Evolutionary conservation across 2,113 vertebrate species (phyloP), one percentile per base, ranked within the genome.

Genomic region (Chitala chitala): DNA sequence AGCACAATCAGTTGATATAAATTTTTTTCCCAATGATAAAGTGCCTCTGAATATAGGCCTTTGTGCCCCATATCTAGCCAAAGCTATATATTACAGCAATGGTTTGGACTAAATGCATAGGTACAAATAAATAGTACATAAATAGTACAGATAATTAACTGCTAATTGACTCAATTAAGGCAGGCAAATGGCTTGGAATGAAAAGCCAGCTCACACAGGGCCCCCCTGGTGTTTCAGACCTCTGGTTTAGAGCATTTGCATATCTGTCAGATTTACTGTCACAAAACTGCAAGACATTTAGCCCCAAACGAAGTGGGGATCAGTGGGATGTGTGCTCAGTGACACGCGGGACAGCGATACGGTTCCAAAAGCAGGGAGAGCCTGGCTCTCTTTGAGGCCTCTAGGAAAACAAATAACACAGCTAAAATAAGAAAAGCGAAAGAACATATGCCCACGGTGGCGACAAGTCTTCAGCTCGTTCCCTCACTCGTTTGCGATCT

Each of bases 101-200:
- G 13, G 46, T 68, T 68, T 24, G 13, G 20, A 68, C 40, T 15
- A 68, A 68, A 68, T 22, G 17, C 64, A 68, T 68, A 48, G 42
- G 64, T 68, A 68, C 22, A 68, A 26, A 68, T 17, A 68, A 68
- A 68, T 20, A 7, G 64, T 46, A 48, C 22, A 46, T 38, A 46
- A 68, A 13, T 42, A 68, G 13, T 48, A 48, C 64, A 68, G n/a
- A 29, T 48, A 68, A 68, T 68, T 68, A 46, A 46, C 13, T 4
- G 42, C 38, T 48, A 68, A 68, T 20, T 68, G 64, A 1, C 12
- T 20, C 48, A 51, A 3, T 51, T 51, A 51, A 15, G 48, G 22
- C 10, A 68, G 9, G 64, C 5, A 42, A 48, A 68, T 42, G 24
- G 64, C 42, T 48, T 31, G 22, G 64, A 46, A 36, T 46, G 64